Evolutionary conservation across 2,888 invertebrate genomes (phyloP).

Genomic region (Phytoseiulus persimilis): DNA sequence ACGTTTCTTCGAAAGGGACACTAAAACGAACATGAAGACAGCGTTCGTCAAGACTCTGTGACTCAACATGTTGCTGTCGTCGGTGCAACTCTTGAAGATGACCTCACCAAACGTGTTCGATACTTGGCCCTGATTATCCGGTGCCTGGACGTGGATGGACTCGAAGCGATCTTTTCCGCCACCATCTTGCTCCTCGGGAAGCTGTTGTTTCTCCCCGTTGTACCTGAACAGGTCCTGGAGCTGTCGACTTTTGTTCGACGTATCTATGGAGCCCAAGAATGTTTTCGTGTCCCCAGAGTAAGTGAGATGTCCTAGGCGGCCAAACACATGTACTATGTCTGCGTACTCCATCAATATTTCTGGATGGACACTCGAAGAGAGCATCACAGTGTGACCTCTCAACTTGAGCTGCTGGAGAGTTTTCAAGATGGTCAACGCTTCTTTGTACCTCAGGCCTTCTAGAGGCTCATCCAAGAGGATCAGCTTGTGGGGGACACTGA

Average conservation of each 20-base stretch:
- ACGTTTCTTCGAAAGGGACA: neutral
- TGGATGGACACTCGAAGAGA: neutral
- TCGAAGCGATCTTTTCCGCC: neutral
- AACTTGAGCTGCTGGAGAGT: neutral
- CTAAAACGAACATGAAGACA: neutral
- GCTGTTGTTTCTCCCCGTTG: neutral
- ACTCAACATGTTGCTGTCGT: neutral
- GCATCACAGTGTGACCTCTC: neutral
- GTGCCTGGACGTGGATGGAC: neutral
- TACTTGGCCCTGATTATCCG: neutral
- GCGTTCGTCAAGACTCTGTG: neutral
- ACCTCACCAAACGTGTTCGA: neutral
- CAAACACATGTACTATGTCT: neutral
- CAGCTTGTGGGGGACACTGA: neutral
- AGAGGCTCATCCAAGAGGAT: neutral
- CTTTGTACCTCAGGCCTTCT: neutral
- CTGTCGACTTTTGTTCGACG: neutral
- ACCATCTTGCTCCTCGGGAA: neutral
- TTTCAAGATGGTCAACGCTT: neutral
- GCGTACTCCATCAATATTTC: neutral
- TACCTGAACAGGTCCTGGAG: neutral
- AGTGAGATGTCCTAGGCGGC: neutral
- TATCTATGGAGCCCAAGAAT: neutral
- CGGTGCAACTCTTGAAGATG: neutral
- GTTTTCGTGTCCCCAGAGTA: neutral